Base-by-base conservation (phyloP, 2,888 invertebrate species). In the Pterostichus madidus region DNA sequence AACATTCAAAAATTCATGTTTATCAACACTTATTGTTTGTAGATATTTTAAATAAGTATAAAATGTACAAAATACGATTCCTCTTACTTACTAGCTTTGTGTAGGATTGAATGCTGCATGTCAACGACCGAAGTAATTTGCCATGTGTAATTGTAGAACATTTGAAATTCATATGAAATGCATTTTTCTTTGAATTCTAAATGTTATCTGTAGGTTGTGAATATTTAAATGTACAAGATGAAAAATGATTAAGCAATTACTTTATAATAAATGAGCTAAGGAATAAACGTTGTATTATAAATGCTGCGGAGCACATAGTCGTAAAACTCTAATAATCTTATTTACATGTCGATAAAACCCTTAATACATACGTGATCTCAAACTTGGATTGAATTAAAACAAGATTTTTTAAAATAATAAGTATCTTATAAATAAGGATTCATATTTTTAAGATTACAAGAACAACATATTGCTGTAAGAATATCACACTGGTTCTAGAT, bases 171-270 rank as follows among this genome's bases (percentile, higher is more conserved):
- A 71, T 39, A 71, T 64, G n/a, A 11, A 39, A 13, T 17, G 17
- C 64, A 64, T 13, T 64, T 64, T 64, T 64, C 32, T 8, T 15
- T 13, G 64, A 64, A 64, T 44, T 17, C 68, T 71, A 71, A 39
- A 35, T 15, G 24, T 13, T 35, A 15, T 71, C 44, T 44, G 68
- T 71, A 17, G 68, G 68, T 17, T 71, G 68, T 31, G 64, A 11
- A 44, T 71, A 71, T 71, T 71, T 44, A 44, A 71, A 71, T 71
- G 7, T 44, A 44, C 68, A 71, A 71, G 44, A 64, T 71, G 17
- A 71, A 71, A 71, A 44, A 71, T 71, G 68, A 71, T 71, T 44
- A 44, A 44, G 68, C 68, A 44, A 71, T 71, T 71, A 44, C 13
- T 71, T 17, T 44, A 71, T 44, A 64, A 71, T 44, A 15, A 71